phyloP scores from a whole-genome alignment of 2,888 invertebrate genomes.

The Hyalella azteca region DNA sequence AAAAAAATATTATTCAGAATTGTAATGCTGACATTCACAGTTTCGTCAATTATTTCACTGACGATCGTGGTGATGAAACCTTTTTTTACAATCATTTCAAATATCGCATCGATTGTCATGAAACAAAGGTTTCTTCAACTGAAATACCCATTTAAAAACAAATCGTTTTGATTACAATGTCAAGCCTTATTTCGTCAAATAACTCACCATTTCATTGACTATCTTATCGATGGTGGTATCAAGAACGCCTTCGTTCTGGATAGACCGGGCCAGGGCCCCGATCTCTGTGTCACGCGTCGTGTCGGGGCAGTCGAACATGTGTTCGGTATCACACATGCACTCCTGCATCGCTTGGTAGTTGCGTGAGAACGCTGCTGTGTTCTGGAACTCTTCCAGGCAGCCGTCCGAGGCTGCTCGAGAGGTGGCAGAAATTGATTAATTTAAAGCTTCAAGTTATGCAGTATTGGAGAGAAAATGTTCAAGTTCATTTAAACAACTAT shows the following conservation, averaged over 20 bases:
- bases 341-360: slow-evolving; percentile 85
- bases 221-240: slow-evolving; percentile 73
- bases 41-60: too few species aligned
- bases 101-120: too few species aligned
- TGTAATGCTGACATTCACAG: too few species aligned
- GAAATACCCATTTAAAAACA: too few species aligned
- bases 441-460: background rate
- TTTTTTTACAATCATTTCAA: too few species aligned
- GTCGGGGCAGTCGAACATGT: slow-evolving; percentile 91
- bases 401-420: slow-evolving; percentile 83
- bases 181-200: background rate
- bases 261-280: slow-evolving; percentile 62
- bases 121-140: too few species aligned
- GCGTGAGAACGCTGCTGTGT: slow-evolving; percentile 92
- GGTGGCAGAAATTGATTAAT: too few species aligned
- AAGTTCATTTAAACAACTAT: too few species aligned
- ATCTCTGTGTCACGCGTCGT: slow-evolving; percentile 69
- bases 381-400: slow-evolving; percentile 89
- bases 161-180: background rate
- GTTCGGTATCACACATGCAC: slow-evolving; percentile 97
- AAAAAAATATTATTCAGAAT: too few species aligned
- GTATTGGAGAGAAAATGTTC: too few species aligned
- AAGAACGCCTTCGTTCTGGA: slow-evolving; percentile 61
- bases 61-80: too few species aligned
- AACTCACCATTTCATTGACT: slow-evolving; percentile 69